phyloP scores from a whole-genome alignment of 2,888 invertebrate genomes.

The Mimas tiliae region DNA sequence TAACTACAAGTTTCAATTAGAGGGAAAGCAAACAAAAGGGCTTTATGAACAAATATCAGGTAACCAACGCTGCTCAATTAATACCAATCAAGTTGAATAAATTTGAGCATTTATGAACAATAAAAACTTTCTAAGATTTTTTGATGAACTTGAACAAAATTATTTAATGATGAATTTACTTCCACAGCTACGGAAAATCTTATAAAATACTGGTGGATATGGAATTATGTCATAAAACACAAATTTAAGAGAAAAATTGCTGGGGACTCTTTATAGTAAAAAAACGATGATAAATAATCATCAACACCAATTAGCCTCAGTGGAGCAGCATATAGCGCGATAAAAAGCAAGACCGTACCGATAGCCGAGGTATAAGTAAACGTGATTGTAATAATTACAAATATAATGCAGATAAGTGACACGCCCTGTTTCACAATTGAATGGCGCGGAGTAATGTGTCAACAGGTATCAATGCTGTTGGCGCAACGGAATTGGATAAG shows the following conservation, averaged over 20 bases:
- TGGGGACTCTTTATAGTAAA: background rate
- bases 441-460: slow-evolving; percentile 31
- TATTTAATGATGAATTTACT: slow-evolving; percentile 4
- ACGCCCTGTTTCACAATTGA: slow-evolving; percentile 39
- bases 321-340: background rate
- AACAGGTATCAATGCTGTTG: slow-evolving; percentile 39
- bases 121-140: slow-evolving; percentile 11
- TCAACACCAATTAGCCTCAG: background rate
- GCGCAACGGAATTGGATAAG: slow-evolving; percentile 46
- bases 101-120: background rate
- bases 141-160: slow-evolving; percentile 6
- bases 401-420: slow-evolving; percentile 33
- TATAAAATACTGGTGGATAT: background rate
- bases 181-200: background rate
- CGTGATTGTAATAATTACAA: slow-evolving; percentile 33
- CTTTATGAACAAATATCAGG: slow-evolving; percentile 39
- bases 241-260: background rate
- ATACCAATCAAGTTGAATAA: slow-evolving; percentile 13
- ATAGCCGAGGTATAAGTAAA: slow-evolving; percentile 5
- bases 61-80: slow-evolving; percentile 31
- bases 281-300: background rate
- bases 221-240: too few relatives aligned
- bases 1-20: slow-evolving; percentile 79
- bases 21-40: slow-evolving; percentile 77
- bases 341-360: background rate